These are phyloP conservation scores for Drosophila seguyi DNA, from an alignment of 1,140 invertebrate species.

Conservation along the genomic window DNA sequence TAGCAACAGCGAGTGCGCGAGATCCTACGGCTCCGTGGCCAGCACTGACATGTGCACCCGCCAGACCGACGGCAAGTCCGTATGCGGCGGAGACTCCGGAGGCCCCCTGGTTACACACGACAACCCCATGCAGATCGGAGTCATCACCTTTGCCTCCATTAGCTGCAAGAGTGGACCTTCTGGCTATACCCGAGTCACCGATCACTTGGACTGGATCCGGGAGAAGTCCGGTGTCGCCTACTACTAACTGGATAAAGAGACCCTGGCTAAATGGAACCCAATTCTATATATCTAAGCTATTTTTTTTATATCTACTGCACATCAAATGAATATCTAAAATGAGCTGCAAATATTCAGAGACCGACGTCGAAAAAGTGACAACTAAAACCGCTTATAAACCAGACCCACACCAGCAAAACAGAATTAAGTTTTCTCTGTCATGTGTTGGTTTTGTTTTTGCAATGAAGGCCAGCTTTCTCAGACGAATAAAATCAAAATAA, in stretches of 20 bases:
- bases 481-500: not conserved
- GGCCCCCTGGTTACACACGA: conserved; percentile 46
- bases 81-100: conserved; percentile 37
- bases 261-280: not conserved
- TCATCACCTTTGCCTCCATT: conserved; percentile 23
- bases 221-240: conserved; percentile 52
- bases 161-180: conserved; percentile 21
- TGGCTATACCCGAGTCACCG: conserved; percentile 36
- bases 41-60: conserved; percentile 37
- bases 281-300: not conserved
- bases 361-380: not conserved
- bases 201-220: conserved; percentile 40
- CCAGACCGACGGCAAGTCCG: conserved; percentile 9
- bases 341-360: not conserved
- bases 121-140: conserved; percentile 37
- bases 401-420: not conserved
- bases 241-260: conserved; percentile 4
- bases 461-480: not conserved
- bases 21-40: conserved; percentile 10
- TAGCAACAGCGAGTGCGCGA: conserved; percentile 21
- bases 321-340: conserved; percentile 2
- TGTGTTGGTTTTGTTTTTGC: not conserved
- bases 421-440: not conserved
- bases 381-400: not conserved
- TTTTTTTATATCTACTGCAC: not conserved